phyloP scores from a whole-genome alignment of 2,797 vertebrate genomes.

The Microctenopoma lineatum region DNA sequence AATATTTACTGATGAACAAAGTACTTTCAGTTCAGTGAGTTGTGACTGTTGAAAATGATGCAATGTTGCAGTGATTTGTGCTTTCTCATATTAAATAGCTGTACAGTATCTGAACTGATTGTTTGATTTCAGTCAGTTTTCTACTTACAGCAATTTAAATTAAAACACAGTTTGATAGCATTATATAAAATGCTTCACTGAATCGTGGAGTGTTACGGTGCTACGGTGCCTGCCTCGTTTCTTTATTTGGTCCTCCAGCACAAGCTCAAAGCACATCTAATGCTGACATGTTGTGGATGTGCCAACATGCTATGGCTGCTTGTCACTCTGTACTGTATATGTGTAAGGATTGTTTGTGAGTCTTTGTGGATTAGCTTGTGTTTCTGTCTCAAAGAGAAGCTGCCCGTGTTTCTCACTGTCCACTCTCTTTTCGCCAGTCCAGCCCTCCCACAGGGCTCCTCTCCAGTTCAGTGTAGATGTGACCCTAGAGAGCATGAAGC shows the following conservation, averaged over 20 bases:
- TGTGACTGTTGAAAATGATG: no score
- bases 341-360: not conserved
- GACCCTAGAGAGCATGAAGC: conserved; percentile 13
- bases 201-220: not conserved
- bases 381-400: conserved; percentile 17
- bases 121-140: no score
- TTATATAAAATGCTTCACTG: no score
- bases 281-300: conserved; percentile 52
- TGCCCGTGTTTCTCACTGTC: conserved; percentile 11
- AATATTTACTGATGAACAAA: no score
- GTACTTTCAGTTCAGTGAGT: no score
- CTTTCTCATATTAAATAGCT: no score
- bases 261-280: conserved; percentile 50
- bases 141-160: no score
- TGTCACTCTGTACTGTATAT: conserved; percentile 7
- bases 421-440: not conserved
- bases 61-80: no score
- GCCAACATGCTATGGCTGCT: conserved; percentile 22
- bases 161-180: no score
- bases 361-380: not conserved
- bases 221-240: conserved; percentile 8
- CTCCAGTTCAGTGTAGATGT: conserved; percentile 23
- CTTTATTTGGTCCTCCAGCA: conserved; percentile 5
- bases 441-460: not conserved
- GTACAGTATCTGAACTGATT: no score